Evolutionary conservation across 1,140 invertebrate species (phyloP), one percentile per base, ranked within the genome.

Genomic region (Apis florea): DNA sequence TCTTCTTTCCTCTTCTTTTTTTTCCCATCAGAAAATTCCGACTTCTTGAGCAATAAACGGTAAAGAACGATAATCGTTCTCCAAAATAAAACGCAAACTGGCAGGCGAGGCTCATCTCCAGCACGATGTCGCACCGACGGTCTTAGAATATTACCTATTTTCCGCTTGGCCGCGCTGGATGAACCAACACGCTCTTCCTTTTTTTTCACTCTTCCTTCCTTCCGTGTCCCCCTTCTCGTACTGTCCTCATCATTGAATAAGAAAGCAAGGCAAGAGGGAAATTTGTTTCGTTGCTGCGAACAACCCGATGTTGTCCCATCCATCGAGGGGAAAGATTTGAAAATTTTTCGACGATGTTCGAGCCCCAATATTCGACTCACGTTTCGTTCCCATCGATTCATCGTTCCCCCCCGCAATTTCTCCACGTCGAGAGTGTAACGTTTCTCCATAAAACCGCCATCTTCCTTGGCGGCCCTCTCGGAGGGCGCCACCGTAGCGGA

Each of bases 131-230:
- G 73, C n/a, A n/a, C 75, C 85, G 58, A 85, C 85, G 83, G 6
- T 87, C 83, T 89, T 89, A 83, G 90, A 86, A 89, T 88, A 89
- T 89, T 90, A 89, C 85, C 89, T 88, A 90, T 90, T 90, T 90
- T 89, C 89, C 84, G 74, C 82, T 73, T 64, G 82, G 80, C 79
- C 88, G 89, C 82, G 26, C 63, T 53, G 82, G 71, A 90, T 90
- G 74, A 88, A 88, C 73, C 79, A 58, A 31, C 70, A 21, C 31
- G 4, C 56, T 83, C 77, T n/a, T 78, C 19, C 24, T 79, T 6
- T 79, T 82, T n/a, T 88, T 78, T 47, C 68, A n/a, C 49, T 40
- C 47, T 1, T 17, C 24, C 47, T 26, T 17, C 15, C 5, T n/a
- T n/a, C n/a, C 56, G 15, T 26, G 10, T n/a, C 2, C 40, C n/a